phyloP scores from a whole-genome alignment of 2,888 invertebrate species.

The Eulithis prunata region DNA sequence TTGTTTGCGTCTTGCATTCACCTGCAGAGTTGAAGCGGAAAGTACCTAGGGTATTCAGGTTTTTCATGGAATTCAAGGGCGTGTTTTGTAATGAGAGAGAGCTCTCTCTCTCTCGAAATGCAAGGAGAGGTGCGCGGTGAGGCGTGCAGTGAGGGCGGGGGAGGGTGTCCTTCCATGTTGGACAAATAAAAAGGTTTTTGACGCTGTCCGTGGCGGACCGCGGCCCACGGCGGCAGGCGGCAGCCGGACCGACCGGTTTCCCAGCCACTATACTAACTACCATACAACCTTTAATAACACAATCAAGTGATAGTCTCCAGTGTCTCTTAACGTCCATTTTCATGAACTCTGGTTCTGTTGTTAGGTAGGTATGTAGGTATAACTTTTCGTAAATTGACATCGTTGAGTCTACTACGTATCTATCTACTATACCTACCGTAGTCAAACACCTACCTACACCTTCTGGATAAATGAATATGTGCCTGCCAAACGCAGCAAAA shows the following conservation, averaged over 20 bases:
- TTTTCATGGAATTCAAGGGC: slow-evolving; percentile 3
- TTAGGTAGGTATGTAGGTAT: no score
- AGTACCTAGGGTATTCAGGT: not conserved
- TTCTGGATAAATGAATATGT: no score
- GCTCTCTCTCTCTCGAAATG: slow-evolving; percentile 9
- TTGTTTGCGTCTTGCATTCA: not conserved
- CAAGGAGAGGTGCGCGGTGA: slow-evolving; percentile 30
- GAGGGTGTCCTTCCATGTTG: slow-evolving; percentile 57
- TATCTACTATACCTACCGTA: no score
- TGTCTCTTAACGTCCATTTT: no score
- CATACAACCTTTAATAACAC: slow-evolving; percentile 22
- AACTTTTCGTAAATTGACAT: no score
- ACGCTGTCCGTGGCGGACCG: slow-evolving; percentile 45
- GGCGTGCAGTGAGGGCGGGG: slow-evolving; percentile 39
- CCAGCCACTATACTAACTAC: slow-evolving; percentile 21
- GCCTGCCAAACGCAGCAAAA: no score
- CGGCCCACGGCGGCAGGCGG: slow-evolving; percentile 34
- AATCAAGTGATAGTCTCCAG: slow-evolving; percentile 50
- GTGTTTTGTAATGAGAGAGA: slow-evolving; percentile 6
- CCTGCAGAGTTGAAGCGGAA: not conserved
- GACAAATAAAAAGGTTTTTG: slow-evolving; percentile 68
- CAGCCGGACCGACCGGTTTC: slow-evolving; percentile 55
- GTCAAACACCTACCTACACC: no score
- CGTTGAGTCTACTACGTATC: no score
- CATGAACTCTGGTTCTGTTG: no score